Conservation (phyloP, 2,113 vertebrate genomes). For the Rynchops niger region DNA sequence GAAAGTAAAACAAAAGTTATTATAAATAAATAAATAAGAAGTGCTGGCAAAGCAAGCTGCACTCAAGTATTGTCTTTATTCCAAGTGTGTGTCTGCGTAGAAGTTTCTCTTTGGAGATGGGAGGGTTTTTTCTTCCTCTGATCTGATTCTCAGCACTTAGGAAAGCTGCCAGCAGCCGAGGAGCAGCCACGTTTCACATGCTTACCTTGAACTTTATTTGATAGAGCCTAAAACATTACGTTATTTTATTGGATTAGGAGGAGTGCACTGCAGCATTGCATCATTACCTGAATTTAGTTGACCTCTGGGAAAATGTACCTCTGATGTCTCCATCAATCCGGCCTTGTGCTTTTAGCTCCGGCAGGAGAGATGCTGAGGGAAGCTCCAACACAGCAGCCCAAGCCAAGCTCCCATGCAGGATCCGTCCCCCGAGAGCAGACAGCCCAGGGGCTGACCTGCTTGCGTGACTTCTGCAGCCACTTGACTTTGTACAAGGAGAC, state of each 20-base stretch:
- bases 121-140: not conserved
- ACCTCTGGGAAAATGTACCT: not conserved
- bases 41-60: not conserved
- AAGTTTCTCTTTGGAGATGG: not conserved
- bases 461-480: not conserved
- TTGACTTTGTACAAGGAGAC: slow-evolving; percentile 1
- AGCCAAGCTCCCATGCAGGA: not conserved
- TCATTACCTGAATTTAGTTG: slow-evolving; percentile 21
- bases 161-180: slow-evolving; percentile 44
- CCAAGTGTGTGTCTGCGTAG: not conserved
- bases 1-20: not conserved
- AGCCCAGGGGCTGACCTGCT: not conserved
- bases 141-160: slow-evolving; percentile 17
- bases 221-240: not conserved
- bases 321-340: not conserved
- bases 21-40: not conserved
- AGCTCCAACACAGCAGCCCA: not conserved
- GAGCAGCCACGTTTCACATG: slow-evolving; percentile 7
- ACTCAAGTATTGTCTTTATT: not conserved
- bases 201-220: slow-evolving; percentile 45
- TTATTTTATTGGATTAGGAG: slow-evolving; percentile 20
- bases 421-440: not conserved
- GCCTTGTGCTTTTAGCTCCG: not conserved
- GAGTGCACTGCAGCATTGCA: not conserved
- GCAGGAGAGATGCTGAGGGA: not conserved